Evolutionary conservation across 1,140 invertebrate genomes (phyloP).

Genomic region (Dolichoris vasculosae): DNA sequence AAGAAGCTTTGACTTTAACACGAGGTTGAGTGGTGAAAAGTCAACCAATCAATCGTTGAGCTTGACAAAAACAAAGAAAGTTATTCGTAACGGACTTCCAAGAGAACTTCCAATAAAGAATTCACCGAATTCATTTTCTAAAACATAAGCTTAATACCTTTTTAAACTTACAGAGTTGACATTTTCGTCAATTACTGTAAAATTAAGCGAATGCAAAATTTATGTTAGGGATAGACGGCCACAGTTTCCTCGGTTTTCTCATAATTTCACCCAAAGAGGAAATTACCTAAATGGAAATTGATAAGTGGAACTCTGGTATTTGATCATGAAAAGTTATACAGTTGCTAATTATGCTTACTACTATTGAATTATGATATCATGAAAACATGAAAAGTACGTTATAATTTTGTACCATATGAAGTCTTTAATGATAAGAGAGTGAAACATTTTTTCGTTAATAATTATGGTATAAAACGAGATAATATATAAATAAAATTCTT

Average conservation of each 20-base stretch:
- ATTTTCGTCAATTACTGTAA: slow-evolving; percentile 18
- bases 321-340: slow-evolving; percentile 9
- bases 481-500: no score
- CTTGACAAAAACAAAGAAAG: neutral
- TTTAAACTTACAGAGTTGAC: neutral
- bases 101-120: neutral
- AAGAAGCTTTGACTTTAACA: neutral
- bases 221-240: neutral
- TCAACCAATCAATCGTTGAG: slow-evolving; percentile 6
- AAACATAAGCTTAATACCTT: neutral
- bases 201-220: neutral
- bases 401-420: neutral
- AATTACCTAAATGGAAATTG: slow-evolving; percentile 15
- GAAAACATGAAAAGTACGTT: neutral
- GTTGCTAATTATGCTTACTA: neutral
- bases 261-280: slow-evolving; percentile 2
- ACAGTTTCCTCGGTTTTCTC: neutral
- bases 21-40: neutral
- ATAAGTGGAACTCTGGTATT: slow-evolving; percentile 5
- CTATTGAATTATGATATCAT: neutral
- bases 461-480: neutral
- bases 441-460: neutral
- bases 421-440: no score
- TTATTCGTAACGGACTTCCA: neutral
- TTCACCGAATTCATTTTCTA: neutral